Conservation (phyloP, 2,888 invertebrate species). For the Boloria selene region DNA sequence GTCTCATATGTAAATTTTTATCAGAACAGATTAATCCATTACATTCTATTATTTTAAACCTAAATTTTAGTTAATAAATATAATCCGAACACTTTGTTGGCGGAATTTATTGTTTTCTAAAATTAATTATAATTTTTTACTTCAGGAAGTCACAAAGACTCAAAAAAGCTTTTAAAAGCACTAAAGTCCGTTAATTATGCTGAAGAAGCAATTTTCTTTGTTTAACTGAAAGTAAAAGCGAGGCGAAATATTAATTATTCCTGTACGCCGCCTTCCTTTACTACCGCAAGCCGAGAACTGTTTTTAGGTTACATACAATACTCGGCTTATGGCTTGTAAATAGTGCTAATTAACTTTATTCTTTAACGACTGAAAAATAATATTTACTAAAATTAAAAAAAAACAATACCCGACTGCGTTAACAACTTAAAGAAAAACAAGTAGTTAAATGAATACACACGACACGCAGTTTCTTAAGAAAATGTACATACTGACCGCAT, state of each 20-base stretch:
- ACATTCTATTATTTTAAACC: too few relatives aligned
- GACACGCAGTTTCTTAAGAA: too few relatives aligned
- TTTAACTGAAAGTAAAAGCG: constrained; percentile 25
- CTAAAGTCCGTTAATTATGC: constrained; percentile 40
- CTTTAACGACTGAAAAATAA: too few relatives aligned
- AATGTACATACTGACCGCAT: too few relatives aligned
- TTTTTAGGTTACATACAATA: constrained; percentile 9
- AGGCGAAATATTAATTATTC: constrained; percentile 36
- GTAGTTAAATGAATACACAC: too few relatives aligned
- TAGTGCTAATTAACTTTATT: too few relatives aligned
- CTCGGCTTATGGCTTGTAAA: not conserved
- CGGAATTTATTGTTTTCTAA: constrained; percentile 31
- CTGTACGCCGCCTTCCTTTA: constrained; percentile 20
- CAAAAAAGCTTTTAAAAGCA: constrained; percentile 34
- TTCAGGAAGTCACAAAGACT: constrained; percentile 33
- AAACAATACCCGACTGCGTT: too few relatives aligned
- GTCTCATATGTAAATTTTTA: too few relatives aligned
- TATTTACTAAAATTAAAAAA: too few relatives aligned
- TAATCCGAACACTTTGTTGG: not conserved
- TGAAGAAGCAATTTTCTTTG: constrained; percentile 38
- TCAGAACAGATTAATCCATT: too few relatives aligned
- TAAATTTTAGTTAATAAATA: too few relatives aligned
- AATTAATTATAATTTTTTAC: constrained; percentile 32
- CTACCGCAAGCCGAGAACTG: not conserved
- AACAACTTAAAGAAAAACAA: too few relatives aligned